A percentile compares a stretch with the other conserved stretches of the same genome.
These are phyloP conservation scores for Cataglyphis rosenhaueri DNA, from an alignment of 2,888 invertebrate species.

Conservation along the genomic window DNA sequence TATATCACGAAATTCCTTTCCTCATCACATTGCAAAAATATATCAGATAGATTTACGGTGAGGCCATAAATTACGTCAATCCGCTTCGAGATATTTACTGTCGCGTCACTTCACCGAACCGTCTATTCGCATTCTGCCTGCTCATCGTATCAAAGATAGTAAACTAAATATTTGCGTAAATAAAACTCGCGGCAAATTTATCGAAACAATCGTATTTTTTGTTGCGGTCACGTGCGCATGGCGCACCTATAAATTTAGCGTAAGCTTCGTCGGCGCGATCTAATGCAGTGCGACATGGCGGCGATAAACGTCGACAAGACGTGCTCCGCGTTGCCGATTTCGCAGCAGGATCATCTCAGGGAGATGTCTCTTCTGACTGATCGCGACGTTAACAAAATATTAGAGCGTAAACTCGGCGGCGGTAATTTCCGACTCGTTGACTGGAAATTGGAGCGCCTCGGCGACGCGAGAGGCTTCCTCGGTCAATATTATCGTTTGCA, in stretches of 20 bases:
- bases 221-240: neutral
- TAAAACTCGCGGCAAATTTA: slow-evolving; percentile 8
- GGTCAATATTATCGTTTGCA: slow-evolving; percentile 71
- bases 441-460: slow-evolving; percentile 68
- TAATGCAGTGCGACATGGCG: slow-evolving; percentile 48
- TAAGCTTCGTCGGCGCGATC: neutral
- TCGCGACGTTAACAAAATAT: slow-evolving; percentile 66
- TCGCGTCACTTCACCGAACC: slow-evolving; percentile 33
- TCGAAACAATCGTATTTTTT: slow-evolving; percentile 27
- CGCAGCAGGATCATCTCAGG: neutral
- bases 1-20: slow-evolving; percentile 59
- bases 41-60: slow-evolving; percentile 64
- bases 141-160: neutral
- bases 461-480: slow-evolving; percentile 68
- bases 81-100: slow-evolving; percentile 54
- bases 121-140: slow-evolving; percentile 21
- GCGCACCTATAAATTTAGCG: slow-evolving; percentile 56
- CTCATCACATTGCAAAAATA: slow-evolving; percentile 65
- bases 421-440: slow-evolving; percentile 61
- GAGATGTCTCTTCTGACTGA: slow-evolving; percentile 57
- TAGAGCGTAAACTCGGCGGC: slow-evolving; percentile 65
- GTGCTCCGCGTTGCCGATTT: slow-evolving; percentile 26
- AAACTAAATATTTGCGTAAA: slow-evolving; percentile 30
- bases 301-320: slow-evolving; percentile 55
- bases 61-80: slow-evolving; percentile 63